phyloP scores from a whole-genome alignment of 2,888 invertebrate genomes.

The Priocnemis perturbator region DNA sequence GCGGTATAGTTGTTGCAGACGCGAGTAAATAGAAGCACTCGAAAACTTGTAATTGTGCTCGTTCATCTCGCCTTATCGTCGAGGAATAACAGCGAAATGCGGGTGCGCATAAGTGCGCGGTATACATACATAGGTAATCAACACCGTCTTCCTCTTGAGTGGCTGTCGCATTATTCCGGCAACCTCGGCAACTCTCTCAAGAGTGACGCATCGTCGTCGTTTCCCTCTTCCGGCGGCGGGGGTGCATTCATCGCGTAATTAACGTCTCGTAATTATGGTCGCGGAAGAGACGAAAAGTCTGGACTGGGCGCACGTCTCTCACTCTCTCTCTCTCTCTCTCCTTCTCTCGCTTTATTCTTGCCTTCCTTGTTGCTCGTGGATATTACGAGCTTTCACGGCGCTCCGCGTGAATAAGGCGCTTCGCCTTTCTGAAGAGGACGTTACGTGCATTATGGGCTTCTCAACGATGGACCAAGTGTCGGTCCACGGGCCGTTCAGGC shows the following conservation, averaged over 20 bases:
- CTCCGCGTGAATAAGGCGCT: constrained; percentile 59
- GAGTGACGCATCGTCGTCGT: constrained; percentile 42
- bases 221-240: neutral
- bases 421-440: constrained; percentile 56
- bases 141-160: constrained; percentile 57
- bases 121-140: constrained; percentile 37
- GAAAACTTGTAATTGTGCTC: no score
- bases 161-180: constrained; percentile 53
- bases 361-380: constrained; percentile 46
- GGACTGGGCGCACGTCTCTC: constrained; percentile 32
- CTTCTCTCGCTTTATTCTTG: constrained; percentile 13
- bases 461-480: constrained; percentile 52
- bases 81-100: no score
- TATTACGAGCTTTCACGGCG: constrained; percentile 63
- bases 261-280: constrained; percentile 67
- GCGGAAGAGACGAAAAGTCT: constrained; percentile 36
- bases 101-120: constrained; percentile 8
- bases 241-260: constrained; percentile 66
- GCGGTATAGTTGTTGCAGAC: no score
- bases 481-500: constrained; percentile 53
- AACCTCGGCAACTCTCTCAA: constrained; percentile 44
- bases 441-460: constrained; percentile 56
- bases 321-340: no score
- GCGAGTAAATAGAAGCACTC: no score
- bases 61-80: no score